A percentile compares a stretch with the other conserved stretches of the same genome.
phyloP scores from a whole-genome alignment of 2,113 vertebrate genomes.

The Chaenogobius annularis region DNA sequence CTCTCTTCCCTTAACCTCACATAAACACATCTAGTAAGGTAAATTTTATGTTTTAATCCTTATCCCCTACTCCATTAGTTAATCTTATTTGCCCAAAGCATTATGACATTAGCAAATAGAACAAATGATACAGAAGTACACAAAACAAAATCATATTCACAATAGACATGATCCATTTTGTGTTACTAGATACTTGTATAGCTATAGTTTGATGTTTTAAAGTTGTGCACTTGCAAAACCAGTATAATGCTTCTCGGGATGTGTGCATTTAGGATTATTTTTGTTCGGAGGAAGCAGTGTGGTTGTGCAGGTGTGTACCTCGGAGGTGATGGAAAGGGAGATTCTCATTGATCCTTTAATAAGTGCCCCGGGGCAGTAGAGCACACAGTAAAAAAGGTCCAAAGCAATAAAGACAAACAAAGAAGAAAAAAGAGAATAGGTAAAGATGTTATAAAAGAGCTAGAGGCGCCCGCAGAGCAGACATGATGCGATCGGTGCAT shows the following conservation, averaged over 20 bases:
- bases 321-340: constrained; percentile 64
- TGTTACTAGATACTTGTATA: background rate
- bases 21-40: background rate
- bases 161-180: background rate
- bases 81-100: background rate
- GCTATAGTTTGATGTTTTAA: background rate
- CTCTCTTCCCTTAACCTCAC: too few species aligned
- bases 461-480: constrained; percentile 5
- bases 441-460: constrained; percentile 39
- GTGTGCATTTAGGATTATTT: constrained; percentile 28
- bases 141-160: background rate
- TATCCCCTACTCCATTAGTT: background rate
- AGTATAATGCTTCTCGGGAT: constrained; percentile 12
- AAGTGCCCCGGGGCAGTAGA: constrained; percentile 56
- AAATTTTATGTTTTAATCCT: background rate
- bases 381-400: constrained; percentile 31
- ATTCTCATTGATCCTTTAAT: constrained; percentile 79
- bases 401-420: constrained; percentile 43
- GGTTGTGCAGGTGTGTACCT: constrained; percentile 74
- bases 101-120: background rate
- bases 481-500: constrained; percentile 9
- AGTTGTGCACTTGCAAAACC: constrained; percentile 28
- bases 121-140: background rate
- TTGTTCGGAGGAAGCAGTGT: constrained; percentile 19
- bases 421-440: constrained; percentile 39